phyloP scores from a whole-genome alignment of 2,797 vertebrate species.

The Vultur gryphus region DNA sequence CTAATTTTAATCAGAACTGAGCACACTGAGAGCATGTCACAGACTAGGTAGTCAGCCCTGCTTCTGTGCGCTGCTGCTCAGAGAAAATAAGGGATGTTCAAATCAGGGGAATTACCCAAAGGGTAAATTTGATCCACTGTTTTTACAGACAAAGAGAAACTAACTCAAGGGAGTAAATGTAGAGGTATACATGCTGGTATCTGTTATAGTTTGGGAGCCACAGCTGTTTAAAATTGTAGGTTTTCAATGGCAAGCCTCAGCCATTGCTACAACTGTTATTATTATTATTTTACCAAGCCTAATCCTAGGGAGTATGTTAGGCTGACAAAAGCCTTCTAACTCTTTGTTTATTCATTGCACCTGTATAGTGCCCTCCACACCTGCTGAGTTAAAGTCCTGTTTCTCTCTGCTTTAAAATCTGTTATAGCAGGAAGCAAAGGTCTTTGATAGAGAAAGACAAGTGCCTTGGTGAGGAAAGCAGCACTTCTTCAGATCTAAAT shows the following conservation, averaged over 20 bases:
- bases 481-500: not conserved
- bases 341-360: conserved; percentile 64
- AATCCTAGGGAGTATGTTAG: conserved; percentile 59
- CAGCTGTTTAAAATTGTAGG: conserved; percentile 68
- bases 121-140: not conserved
- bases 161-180: not conserved
- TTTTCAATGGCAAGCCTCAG: conserved; percentile 56
- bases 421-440: conserved; percentile 20
- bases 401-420: conserved; percentile 43
- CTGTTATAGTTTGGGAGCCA: conserved; percentile 9
- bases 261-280: conserved; percentile 29
- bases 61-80: not conserved
- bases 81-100: not conserved
- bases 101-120: not conserved
- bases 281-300: conserved; percentile 71
- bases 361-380: conserved; percentile 12
- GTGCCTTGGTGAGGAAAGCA: not conserved
- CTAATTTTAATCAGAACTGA: not conserved
- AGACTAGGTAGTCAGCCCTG: not conserved
- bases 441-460: conserved; percentile 1
- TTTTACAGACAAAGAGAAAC: conserved; percentile 26
- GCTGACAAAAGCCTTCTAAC: conserved; percentile 54
- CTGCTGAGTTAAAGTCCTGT: conserved; percentile 48
- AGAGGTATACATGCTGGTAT: not conserved
- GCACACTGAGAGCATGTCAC: not conserved